A percentile compares a stretch with the other conserved stretches of the same genome.
phyloP scores from a whole-genome alignment of 1,140 invertebrate species.

The Belonocnema kinseyi region DNA sequence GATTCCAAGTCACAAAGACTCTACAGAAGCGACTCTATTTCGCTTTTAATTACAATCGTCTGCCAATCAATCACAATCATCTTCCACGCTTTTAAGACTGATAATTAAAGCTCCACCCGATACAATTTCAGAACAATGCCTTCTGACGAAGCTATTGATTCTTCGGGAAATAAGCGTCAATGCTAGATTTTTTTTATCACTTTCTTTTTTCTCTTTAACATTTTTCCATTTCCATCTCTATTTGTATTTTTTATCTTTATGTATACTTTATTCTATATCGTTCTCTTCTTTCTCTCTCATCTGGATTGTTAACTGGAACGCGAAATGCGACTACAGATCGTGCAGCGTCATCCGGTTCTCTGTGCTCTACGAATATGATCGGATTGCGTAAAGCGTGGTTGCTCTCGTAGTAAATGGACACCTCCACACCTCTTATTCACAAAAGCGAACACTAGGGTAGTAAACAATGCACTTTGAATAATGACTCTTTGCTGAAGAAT shows the following conservation, averaged over 20 bases:
- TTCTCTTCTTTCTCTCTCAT: background rate
- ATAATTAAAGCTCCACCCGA: conserved; percentile 21
- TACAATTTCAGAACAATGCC: background rate
- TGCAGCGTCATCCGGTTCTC: conserved; percentile 9
- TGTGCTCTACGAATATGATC: background rate
- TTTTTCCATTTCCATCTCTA: background rate
- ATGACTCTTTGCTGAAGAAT: conserved; percentile 17
- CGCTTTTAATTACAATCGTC: background rate
- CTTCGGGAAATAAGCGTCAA: conserved; percentile 24
- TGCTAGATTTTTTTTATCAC: background rate
- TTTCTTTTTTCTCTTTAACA: background rate
- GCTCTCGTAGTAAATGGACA: conserved; percentile 10
- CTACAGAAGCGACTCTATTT: background rate
- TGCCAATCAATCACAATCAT: conserved; percentile 11
- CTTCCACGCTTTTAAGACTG: conserved; percentile 17
- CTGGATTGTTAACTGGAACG: background rate
- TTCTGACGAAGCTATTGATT: conserved; percentile 3
- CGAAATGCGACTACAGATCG: background rate
- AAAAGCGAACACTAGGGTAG: background rate
- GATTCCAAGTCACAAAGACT: conserved; percentile 4
- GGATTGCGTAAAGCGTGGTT: conserved; percentile 11
- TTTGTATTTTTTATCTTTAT: background rate
- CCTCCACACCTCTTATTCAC: conserved; percentile 7
- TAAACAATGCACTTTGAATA: background rate
- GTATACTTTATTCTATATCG: background rate